Conservation (phyloP, 2,888 invertebrate genomes). For the Xiphydria camelus region DNA sequence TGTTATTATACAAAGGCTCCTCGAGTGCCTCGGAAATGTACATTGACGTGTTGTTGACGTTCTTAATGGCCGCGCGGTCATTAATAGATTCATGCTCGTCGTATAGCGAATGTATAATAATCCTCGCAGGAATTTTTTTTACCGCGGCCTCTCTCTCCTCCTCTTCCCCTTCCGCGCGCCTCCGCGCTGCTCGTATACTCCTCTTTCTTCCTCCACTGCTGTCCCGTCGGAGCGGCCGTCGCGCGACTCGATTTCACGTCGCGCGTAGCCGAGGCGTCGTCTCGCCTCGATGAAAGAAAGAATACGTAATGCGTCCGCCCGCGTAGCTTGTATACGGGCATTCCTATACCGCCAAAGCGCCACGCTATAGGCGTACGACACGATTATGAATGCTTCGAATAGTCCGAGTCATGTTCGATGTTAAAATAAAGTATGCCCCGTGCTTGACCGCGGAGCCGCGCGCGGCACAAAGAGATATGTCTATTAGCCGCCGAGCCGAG, state of each 20-base stretch:
- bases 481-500: conserved; percentile 23
- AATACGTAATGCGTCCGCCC: background rate
- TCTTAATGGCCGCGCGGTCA: conserved; percentile 23
- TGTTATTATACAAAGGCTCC: conserved; percentile 25
- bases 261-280: too few relatives aligned
- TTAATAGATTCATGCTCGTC: conserved; percentile 10
- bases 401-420: conserved; percentile 18
- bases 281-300: background rate
- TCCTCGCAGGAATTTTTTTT: too few relatives aligned
- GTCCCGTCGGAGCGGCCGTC: too few relatives aligned
- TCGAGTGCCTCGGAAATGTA: conserved; percentile 26
- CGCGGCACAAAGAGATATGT: conserved; percentile 24
- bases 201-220: too few relatives aligned
- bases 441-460: conserved; percentile 7
- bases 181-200: background rate
- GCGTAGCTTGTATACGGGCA: too few relatives aligned
- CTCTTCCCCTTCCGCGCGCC: background rate
- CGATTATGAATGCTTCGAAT: conserved; percentile 22
- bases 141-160: background rate
- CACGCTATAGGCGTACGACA: conserved; percentile 4
- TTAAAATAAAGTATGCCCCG: conserved; percentile 9
- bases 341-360: background rate
- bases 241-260: too few relatives aligned
- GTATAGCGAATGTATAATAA: too few relatives aligned
- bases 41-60: conserved; percentile 24